A percentile compares a stretch with the other conserved stretches of the same genome.
These are phyloP conservation scores for Drosophila biarmipes DNA, from an alignment of 1,140 invertebrate species.

Conservation along the genomic window DNA sequence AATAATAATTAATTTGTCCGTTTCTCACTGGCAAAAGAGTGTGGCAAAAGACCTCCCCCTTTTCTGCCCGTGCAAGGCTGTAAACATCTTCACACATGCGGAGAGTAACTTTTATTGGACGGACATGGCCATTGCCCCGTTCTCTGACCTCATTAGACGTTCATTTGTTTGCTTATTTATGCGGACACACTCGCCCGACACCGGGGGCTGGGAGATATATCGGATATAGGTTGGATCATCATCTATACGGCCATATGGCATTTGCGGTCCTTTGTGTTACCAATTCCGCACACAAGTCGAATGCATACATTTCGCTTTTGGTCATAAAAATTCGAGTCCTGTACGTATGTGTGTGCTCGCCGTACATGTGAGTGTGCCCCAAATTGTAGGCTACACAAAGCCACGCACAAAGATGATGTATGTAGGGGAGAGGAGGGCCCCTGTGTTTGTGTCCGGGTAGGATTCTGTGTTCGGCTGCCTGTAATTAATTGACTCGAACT, in stretches of 20 bases:
- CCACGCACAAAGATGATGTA: slow-evolving; percentile 39
- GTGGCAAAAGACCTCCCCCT: too few species aligned
- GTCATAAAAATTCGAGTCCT: slow-evolving; percentile 65
- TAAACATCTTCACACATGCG: slow-evolving; percentile 52
- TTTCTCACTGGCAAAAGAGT: too few species aligned
- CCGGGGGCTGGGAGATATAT: slow-evolving; percentile 13
- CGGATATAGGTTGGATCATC: slow-evolving; percentile 31
- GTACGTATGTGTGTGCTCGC: not conserved
- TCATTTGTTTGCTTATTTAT: slow-evolving; percentile 74
- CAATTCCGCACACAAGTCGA: slow-evolving; percentile 55
- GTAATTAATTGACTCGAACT: slow-evolving; percentile 79
- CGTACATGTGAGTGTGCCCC: slow-evolving; percentile 13
- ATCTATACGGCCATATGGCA: slow-evolving; percentile 44
- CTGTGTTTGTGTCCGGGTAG: slow-evolving; percentile 4
- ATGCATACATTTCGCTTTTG: slow-evolving; percentile 67
- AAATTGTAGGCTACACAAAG: slow-evolving; percentile 61
- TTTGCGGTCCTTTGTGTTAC: slow-evolving; percentile 55
- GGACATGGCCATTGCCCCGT: slow-evolving; percentile 49
- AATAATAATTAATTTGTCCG: too few species aligned
- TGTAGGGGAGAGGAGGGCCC: not conserved
- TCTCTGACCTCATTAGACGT: slow-evolving; percentile 74
- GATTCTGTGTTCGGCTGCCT: slow-evolving; percentile 41
- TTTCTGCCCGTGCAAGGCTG: slow-evolving; percentile 16
- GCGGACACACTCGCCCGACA: slow-evolving; percentile 37
- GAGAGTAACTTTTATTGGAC: slow-evolving; percentile 51